Percentiles rank a stretch among this genome's conserved stretches.
phyloP scores from a whole-genome alignment of 2,797 vertebrate species.

The Nothura maculosa region DNA sequence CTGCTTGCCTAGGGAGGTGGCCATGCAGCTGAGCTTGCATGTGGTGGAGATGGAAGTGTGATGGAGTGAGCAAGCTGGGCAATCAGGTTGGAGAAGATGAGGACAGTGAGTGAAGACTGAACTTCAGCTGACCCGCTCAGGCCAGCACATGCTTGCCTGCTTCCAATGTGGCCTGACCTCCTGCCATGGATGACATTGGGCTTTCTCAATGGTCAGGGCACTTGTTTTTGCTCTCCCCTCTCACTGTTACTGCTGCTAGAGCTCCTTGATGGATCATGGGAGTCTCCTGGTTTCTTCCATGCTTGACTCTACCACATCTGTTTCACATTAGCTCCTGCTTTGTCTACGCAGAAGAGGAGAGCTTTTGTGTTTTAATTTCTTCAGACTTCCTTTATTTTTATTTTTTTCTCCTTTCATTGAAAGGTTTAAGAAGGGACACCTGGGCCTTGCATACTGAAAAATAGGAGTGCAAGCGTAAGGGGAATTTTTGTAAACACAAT shows the following conservation, averaged over 20 bases:
- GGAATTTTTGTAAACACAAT: background rate
- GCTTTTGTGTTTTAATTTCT: background rate
- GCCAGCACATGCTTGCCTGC: fast-evolving
- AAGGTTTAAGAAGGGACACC: background rate
- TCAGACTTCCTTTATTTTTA: background rate
- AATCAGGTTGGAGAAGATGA: background rate
- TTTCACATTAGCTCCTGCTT: background rate
- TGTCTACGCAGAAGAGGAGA: background rate
- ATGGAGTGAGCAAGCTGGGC: background rate
- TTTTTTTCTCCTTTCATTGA: background rate
- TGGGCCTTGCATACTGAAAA: background rate
- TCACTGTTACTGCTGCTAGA: background rate
- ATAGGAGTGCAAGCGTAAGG: background rate
- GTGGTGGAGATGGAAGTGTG: background rate
- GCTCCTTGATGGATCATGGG: background rate
- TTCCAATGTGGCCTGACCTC: background rate
- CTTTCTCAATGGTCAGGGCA: background rate
- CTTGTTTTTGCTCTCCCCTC: background rate
- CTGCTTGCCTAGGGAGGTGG: background rate
- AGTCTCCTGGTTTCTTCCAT: background rate
- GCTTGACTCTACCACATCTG: background rate
- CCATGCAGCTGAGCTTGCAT: background rate
- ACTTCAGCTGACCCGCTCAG: background rate
- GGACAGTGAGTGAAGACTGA: background rate
- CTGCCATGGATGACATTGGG: fast-evolving